Base-by-base conservation (phyloP, 2,113 vertebrate genomes). In the Boleophthalmus pectinirostris region DNA sequence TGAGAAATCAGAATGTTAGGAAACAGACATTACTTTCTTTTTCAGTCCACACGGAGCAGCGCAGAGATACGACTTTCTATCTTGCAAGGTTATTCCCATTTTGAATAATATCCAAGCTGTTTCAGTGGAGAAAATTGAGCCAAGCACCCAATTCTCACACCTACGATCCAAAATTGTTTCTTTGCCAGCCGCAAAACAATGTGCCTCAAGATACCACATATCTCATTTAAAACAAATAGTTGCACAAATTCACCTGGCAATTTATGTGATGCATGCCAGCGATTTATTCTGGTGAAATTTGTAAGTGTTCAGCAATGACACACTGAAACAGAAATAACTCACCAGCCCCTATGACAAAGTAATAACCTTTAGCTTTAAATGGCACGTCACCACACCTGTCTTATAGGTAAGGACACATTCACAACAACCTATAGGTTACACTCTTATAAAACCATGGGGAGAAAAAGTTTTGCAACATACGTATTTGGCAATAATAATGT, bases 81-180 rank as follows among this genome's bases (percentile, higher is more conserved):
- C 51, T 18, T 43, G 61, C 61, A 64, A 74, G 49, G 24, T 78
- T 65, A 72, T 49, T 71, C 43, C 57, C 53, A 56, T 70, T 21
- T 43, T 63, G 47, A 82, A 45, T 51, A 23, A 6, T 38, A 35
- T 53, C 63, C 35, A 70, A 53, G 24, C 10, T 29, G 14, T 35
- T 63, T 63, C 60, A 16, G 60, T 20, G 60, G 16, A 35, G 61
- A 64, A 64, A 35, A 64, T 64, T 35, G 61, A 64, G 61, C 61
- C 61, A 64, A 64, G 61, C 33, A 13, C 61, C 61, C 18, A 64
- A 38, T 64, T 64, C 33, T n/a, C 33, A 64, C 33, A 64, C 61
- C 61, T 64, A 43, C 33, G 18, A 33, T 38, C 20, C 61, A 38
- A 64, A 64, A 38, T 64, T 64, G 61, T 64, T 64, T n/a, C 33